Conservation (phyloP, 2,113 vertebrate genomes). For the Sebastes fasciatus region DNA sequence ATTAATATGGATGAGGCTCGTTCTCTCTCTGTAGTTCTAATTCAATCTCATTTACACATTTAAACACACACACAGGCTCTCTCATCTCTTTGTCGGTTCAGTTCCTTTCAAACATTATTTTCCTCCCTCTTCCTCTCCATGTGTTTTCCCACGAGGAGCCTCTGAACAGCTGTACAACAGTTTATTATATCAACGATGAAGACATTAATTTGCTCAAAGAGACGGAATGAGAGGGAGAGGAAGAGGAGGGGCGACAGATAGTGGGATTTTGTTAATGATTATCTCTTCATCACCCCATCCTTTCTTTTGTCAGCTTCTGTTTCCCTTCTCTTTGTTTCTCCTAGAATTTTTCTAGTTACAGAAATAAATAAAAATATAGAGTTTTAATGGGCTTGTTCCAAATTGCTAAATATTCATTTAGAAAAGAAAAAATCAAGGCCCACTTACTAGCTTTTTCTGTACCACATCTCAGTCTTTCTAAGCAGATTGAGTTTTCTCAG, state of each 20-base stretch:
- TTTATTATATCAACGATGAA: slow-evolving; percentile 57
- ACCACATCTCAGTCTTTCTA: background rate
- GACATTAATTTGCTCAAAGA: slow-evolving; percentile 56
- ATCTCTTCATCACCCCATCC: slow-evolving; percentile 19
- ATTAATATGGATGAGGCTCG: slow-evolving; percentile 59
- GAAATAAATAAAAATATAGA: background rate
- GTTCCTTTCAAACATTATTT: slow-evolving; percentile 51
- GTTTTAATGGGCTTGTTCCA: too few species aligned
- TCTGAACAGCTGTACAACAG: slow-evolving; percentile 51
- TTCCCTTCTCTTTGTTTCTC: background rate
- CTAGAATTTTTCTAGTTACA: background rate
- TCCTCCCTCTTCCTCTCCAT: slow-evolving; percentile 15
- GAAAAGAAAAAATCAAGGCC: too few species aligned
- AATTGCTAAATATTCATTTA: too few species aligned
- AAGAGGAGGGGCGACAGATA: background rate
- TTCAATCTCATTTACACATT: slow-evolving; percentile 52
- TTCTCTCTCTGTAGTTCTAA: slow-evolving; percentile 44
- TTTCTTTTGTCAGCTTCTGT: background rate
- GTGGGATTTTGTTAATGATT: slow-evolving; percentile 33
- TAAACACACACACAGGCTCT: slow-evolving; percentile 7
- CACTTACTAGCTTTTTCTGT: too few species aligned
- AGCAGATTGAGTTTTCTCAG: background rate
- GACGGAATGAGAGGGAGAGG: slow-evolving; percentile 25
- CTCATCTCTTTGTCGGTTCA: slow-evolving; percentile 52
- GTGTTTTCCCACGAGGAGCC: slow-evolving; percentile 30